Conservation (phyloP, 2,797 vertebrate genomes). For the Uromys caudimaculatus region DNA sequence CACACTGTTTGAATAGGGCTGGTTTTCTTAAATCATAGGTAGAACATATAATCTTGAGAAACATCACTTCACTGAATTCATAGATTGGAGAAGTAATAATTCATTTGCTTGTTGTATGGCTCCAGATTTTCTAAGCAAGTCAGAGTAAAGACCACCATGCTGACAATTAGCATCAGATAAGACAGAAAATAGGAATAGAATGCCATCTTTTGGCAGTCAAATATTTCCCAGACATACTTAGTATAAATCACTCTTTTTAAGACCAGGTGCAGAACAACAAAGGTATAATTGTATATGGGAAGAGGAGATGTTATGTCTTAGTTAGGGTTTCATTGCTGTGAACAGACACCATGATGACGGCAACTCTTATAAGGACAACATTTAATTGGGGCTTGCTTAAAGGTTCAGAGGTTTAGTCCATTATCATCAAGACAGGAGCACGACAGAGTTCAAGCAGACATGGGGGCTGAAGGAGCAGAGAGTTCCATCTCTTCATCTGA, state of each 20-base stretch:
- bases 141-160: conserved; percentile 90
- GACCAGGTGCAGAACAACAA: conserved; percentile 91
- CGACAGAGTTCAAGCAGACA: too few species aligned
- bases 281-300: conserved; percentile 93
- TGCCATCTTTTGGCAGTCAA: conserved; percentile 93
- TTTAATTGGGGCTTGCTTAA: too few species aligned
- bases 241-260: conserved; percentile 92
- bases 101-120: conserved; percentile 91
- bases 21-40: conserved; percentile 93
- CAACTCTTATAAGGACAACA: too few species aligned
- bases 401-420: too few species aligned
- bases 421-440: too few species aligned
- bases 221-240: conserved; percentile 94
- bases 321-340: too few species aligned
- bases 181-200: conserved; percentile 89
- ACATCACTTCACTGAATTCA: conserved; percentile 91
- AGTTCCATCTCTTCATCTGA: too few species aligned
- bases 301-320: conserved; percentile 88
- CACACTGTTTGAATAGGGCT: conserved; percentile 97
- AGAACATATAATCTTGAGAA: conserved; percentile 90
- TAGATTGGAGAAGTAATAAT: conserved; percentile 88
- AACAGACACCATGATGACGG: too few species aligned
- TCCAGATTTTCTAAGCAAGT: conserved; percentile 92
- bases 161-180: conserved; percentile 91
- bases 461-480: too few species aligned